Base-by-base conservation (phyloP, 1,140 invertebrate species). In the Paracyclopina nana region DNA sequence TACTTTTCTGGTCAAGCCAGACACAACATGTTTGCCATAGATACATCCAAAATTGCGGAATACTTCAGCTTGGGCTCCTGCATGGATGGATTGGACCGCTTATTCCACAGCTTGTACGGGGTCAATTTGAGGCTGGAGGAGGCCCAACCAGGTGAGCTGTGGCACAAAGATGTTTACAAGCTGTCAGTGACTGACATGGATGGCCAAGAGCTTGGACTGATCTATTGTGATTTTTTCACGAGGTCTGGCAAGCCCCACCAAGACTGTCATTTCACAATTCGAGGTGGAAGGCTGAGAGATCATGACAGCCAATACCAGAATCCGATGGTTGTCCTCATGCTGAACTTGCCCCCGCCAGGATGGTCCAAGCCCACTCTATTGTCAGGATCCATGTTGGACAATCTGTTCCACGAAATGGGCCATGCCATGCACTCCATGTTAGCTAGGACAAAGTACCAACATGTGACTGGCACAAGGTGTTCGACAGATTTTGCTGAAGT, bases 391-490 rank as follows among this genome's bases (percentile, higher is more conserved):
- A 78, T 82, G 54, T 78, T 96, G 9, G 91, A 98, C 63, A 97
- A 96, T 68, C 67, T 98, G 25, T 98, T 98, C 66, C 95, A 99
- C 62, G 94, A 98, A 71, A 84, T 96, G 80, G 94, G 94, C 0
- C 95, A 99, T 69, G 95, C 94, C 5, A 80, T 99, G 71, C 95
- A 98, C 66, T 97, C 92, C 4, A 97, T 98, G 88, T 64, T 99
- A 46, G 94, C 82, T 6, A 72, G 86, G 53, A 76, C 71, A 26
- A 63, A 63, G 43, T 74, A 71, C 58, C 73, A 75, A 55, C 73
- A 76, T 68, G 56, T 94, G 92, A 0, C 72, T 76, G 52, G 91
- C 53, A 98, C 95, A 1, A 70, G 95, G 54, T 97, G 91, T 63
- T 78, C 81, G 29, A 95, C 92, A 5, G 94, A 99, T 70, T 84